Percentiles rank a stretch among this genome's conserved stretches.
Evolutionary conservation across 2,888 invertebrate genomes (phyloP).

Genomic region (Mythimna impura): DNA sequence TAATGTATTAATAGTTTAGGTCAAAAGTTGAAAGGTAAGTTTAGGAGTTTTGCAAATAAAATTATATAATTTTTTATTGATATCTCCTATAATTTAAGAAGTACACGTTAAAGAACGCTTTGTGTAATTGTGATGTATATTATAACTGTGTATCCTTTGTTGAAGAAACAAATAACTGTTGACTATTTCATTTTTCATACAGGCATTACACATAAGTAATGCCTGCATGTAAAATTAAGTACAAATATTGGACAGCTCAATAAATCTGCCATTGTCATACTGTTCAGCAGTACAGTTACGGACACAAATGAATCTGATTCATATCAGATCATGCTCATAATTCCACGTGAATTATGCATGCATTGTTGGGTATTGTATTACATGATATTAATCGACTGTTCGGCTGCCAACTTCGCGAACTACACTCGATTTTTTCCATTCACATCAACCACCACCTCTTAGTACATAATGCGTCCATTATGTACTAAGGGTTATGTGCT

Average conservation of each 20-base stretch:
- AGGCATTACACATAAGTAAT: not conserved
- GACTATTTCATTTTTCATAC: not conserved
- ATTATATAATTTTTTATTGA: not conserved
- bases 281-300: not conserved
- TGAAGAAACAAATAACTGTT: not conserved
- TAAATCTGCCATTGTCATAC: conserved; percentile 6
- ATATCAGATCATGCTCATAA: conserved; percentile 62
- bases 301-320: conserved; percentile 37
- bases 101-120: no score
- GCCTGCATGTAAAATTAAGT: not conserved
- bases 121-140: no score
- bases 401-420: conserved; percentile 39
- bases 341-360: conserved; percentile 61
- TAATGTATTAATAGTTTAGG: no score
- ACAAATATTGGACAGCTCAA: conserved; percentile 12
- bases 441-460: not conserved
- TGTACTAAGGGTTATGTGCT: conserved; percentile 29
- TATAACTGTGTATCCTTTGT: no score
- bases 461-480: not conserved
- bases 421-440: conserved; percentile 29
- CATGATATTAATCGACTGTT: conserved; percentile 66
- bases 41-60: not conserved
- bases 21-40: not conserved
- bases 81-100: no score
- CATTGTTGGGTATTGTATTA: conserved; percentile 68